phyloP scores from a whole-genome alignment of 2,888 invertebrate genomes.

The Zygogramma bicolorata region DNA sequence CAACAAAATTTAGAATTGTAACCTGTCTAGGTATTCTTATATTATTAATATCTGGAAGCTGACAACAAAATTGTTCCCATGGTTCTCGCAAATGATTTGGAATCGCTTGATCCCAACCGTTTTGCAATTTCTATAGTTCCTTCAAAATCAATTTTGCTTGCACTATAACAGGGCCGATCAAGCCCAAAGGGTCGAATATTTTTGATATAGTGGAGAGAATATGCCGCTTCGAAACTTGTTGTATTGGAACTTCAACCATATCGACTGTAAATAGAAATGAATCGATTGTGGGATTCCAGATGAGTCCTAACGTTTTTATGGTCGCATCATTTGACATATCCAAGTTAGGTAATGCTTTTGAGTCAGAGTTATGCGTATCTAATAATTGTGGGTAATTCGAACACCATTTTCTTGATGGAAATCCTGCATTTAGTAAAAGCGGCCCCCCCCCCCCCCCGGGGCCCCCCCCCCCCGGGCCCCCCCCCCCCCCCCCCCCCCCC shows the following conservation, averaged over 20 bases:
- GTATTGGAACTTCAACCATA: no score
- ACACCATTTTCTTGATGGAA: no score
- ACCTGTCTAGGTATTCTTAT: slow-evolving; percentile 33
- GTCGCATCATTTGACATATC: no score
- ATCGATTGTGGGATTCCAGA: slow-evolving; percentile 12
- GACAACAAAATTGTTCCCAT: neutral
- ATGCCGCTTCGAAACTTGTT: slow-evolving; percentile 25
- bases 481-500: no score
- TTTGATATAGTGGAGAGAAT: slow-evolving; percentile 22
- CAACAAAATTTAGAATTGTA: neutral
- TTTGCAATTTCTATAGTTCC: slow-evolving; percentile 33
- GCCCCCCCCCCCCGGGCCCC: no score
- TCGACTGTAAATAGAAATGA: neutral
- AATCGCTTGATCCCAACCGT: slow-evolving; percentile 40
- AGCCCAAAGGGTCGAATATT: slow-evolving; percentile 43
- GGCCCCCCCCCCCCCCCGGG: no score
- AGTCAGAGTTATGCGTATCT: no score
- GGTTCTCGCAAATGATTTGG: slow-evolving; percentile 3
- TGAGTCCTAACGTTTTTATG: slow-evolving; percentile 27
- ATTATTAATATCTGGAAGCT: neutral
- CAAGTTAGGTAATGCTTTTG: no score
- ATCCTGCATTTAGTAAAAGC: no score
- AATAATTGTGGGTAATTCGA: no score
- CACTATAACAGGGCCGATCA: slow-evolving; percentile 32
- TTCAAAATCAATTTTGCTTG: slow-evolving; percentile 38